These are phyloP conservation scores for Cephalotes varians DNA, from an alignment of 2,888 invertebrate genomes.

Conservation along the genomic window DNA sequence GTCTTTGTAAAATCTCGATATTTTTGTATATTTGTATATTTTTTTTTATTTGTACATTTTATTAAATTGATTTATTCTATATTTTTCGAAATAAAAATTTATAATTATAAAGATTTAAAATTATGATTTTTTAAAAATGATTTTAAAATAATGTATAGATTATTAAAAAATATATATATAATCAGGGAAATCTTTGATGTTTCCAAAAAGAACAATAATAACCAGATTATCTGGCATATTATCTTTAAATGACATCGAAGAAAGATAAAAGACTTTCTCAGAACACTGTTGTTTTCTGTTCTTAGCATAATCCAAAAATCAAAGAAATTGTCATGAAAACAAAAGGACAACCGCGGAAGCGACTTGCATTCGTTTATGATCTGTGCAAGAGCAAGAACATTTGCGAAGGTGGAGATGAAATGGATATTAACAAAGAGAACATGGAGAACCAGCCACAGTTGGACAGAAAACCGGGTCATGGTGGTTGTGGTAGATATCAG, in stretches of 20 bases:
- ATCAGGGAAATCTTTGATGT: background rate
- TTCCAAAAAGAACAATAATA: background rate
- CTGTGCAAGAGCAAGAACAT: constrained; percentile 99
- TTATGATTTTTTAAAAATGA: background rate
- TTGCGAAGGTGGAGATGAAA: constrained; percentile 99
- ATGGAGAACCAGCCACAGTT: constrained; percentile 86
- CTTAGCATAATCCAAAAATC: constrained; percentile 95
- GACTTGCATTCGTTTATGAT: constrained; percentile 98
- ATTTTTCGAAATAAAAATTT: constrained; percentile 11
- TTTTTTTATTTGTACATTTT: no score
- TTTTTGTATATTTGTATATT: constrained; percentile 7
- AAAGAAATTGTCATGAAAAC: constrained; percentile 98
- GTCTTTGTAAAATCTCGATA: background rate
- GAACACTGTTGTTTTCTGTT: constrained; percentile 54
- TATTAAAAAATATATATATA: no score
- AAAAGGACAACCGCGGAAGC: constrained; percentile 97
- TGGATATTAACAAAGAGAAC: constrained; percentile 95
- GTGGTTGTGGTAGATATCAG: constrained; percentile 99
- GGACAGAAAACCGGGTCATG: constrained; percentile 91
- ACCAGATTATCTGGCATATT: background rate
- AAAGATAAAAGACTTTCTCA: background rate
- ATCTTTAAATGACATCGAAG: background rate
- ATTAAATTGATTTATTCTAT: constrained; percentile 6
- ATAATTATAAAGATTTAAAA: background rate
- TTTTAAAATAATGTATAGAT: background rate